A percentile compares a stretch with the other conserved stretches of the same genome.
Conservation (phyloP, 2,113 vertebrate species). For the Percina caprodes region DNA sequence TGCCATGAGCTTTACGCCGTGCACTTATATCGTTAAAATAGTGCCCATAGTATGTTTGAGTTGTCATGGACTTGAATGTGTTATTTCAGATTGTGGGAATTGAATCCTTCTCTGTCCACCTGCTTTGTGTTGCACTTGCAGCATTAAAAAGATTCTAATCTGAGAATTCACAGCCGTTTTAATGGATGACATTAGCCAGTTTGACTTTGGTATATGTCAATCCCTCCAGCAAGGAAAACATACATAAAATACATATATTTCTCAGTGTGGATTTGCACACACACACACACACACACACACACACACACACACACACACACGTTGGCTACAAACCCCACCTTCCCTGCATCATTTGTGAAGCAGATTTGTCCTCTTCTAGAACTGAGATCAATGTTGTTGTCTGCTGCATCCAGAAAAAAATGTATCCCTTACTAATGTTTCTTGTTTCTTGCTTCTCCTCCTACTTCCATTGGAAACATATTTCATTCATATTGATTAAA, state of each 20-base stretch:
- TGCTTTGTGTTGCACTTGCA: not conserved
- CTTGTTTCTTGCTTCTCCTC: not conserved
- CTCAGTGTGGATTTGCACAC: too few relatives aligned
- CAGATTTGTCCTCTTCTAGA: constrained; percentile 26
- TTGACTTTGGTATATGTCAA: constrained; percentile 1
- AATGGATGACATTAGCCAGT: not conserved
- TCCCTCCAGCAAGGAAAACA: not conserved
- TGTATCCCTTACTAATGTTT: not conserved
- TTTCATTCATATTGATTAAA: not conserved
- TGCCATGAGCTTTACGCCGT: too few relatives aligned
- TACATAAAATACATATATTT: not conserved
- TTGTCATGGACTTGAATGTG: not conserved
- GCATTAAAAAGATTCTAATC: not conserved
- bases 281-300: not conserved
- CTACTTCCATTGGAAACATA: not conserved
- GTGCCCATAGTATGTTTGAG: not conserved
- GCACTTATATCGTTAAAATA: too few relatives aligned
- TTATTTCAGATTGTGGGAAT: not conserved
- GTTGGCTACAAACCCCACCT: not conserved
- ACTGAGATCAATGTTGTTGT: constrained; percentile 8
- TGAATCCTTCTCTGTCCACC: not conserved
- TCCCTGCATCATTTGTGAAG: constrained; percentile 23
- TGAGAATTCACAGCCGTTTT: not conserved
- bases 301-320: not conserved
- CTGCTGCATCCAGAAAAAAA: constrained; percentile 1